phyloP scores from a whole-genome alignment of 2,888 invertebrate species.

The Pristionchus japonicus region DNA sequence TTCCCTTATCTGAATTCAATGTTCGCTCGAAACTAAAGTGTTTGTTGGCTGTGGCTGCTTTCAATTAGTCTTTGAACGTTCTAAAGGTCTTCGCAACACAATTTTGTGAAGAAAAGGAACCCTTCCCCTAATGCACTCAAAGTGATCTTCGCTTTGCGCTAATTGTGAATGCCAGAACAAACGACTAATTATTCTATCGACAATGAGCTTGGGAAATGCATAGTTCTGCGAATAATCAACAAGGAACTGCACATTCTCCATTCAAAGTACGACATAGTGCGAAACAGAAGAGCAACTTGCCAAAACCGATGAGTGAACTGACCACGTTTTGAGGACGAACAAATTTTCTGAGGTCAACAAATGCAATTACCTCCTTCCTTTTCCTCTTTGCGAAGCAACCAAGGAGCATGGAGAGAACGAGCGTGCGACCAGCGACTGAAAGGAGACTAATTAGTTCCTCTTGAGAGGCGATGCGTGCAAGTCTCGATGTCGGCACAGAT shows the following conservation, averaged over 20 bases:
- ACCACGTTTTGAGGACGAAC: too few species aligned
- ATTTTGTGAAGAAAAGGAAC: neutral
- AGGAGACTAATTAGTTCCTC: neutral
- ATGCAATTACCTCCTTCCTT: constrained; percentile 48
- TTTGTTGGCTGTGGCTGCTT: too few species aligned
- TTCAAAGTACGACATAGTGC: too few species aligned
- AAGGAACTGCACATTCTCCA: too few species aligned
- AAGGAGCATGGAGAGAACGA: constrained; percentile 61
- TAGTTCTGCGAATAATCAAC: neutral
- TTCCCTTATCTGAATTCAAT: neutral
- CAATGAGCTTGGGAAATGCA: neutral
- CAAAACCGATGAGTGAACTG: neutral
- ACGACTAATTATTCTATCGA: neutral
- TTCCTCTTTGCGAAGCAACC: constrained; percentile 63
- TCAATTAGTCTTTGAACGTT: too few species aligned
- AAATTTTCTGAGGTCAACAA: neutral
- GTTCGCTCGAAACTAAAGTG: too few species aligned
- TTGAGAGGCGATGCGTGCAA: too few species aligned
- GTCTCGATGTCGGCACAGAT: too few species aligned
- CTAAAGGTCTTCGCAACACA: neutral
- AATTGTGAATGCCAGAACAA: neutral
- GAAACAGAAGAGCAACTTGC: neutral
- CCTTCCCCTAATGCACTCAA: neutral
- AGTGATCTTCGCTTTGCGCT: neutral
- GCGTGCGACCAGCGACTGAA: constrained; percentile 66